Percentiles rank a stretch among this genome's conserved stretches.
Evolutionary conservation across 2,113 vertebrate species (phyloP).

Genomic region (Tor tambroides): DNA sequence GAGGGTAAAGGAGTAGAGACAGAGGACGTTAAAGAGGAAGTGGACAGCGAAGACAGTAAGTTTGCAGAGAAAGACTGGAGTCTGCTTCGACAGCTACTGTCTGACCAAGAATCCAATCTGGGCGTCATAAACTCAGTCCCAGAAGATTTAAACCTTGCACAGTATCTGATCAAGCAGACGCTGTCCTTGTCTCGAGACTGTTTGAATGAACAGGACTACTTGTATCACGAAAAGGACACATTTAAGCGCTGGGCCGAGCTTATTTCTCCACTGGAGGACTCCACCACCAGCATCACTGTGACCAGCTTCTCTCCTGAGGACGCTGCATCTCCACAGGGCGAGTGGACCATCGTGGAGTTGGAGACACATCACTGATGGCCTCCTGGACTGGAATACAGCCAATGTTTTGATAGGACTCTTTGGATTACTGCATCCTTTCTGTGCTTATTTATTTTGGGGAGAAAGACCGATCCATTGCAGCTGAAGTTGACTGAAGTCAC

Average conservation of each 20-base stretch:
- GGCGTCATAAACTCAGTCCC: conserved; percentile 93
- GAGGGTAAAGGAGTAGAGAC: conserved; percentile 67
- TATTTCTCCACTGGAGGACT: conserved; percentile 91
- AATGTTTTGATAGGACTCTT: conserved; percentile 19
- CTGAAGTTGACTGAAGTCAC: conserved; percentile 40
- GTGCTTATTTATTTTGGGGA: conserved; percentile 5
- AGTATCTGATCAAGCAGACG: conserved; percentile 98
- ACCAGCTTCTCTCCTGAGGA: conserved; percentile 97
- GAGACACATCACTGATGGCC: conserved; percentile 94
- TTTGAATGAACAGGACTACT: conserved; percentile 82
- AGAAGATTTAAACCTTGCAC: conserved; percentile 96
- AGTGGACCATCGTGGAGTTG: conserved; percentile 98
- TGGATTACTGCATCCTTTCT: neutral
- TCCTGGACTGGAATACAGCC: conserved; percentile 10
- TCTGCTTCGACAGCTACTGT: conserved; percentile 89
- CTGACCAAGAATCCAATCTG: conserved; percentile 89
- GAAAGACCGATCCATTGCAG: neutral
- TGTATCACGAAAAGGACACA: conserved; percentile 84
- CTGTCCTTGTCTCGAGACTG: conserved; percentile 91
- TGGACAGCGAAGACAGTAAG: conserved; percentile 69
- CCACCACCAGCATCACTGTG: conserved; percentile 92
- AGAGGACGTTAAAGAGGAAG: conserved; percentile 72
- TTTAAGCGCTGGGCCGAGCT: conserved; percentile 93
- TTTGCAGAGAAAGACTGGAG: conserved; percentile 96
- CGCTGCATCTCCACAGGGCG: conserved; percentile 92